Base-by-base conservation (phyloP, 2,888 invertebrate genomes). In the Schizotus pectinicornis region DNA sequence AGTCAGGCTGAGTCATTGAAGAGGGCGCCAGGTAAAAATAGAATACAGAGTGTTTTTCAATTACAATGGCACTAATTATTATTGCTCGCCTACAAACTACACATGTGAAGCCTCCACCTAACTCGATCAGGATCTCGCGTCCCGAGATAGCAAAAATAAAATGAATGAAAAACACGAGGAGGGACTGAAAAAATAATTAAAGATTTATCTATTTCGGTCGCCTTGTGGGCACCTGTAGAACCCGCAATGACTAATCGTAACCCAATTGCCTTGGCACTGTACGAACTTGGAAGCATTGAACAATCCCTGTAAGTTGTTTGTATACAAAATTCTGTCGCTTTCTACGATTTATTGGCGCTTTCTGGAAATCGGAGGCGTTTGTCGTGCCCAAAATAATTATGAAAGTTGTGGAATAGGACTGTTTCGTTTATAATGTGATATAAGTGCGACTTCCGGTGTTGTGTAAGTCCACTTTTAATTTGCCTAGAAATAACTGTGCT, bases 391-490 rank as follows among this genome's bases (percentile, higher is more conserved):
- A 2, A 22, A 22, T 22, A 22, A 22, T 22, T 22, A 22, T 22
- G 2, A 5, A 22, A 22, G 22, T 22, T 22, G 2, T 22, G 22
- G 5, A 22, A 22, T 22, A 35, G 35, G 36, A 9, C 38, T 37
- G 48, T 48, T 48, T 38, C 48, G 48, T 38, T 47, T 47, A 47
- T 47, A 36, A 35, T 36, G 30, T 22, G 42, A 42, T 42, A 7
- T 14, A 45, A 39, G 13, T 45, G 37, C 35, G n/a, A 30, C 53
- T 60, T 60, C 60, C 60, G 56, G 52, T 56, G 46, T 60, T 60
- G 60, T 60, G 60, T 39, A 52, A 52, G 43, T 54, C 46, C 49
- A 46, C 31, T 56, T 52, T 8, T 35, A 55, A 54, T 46, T 45
- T 42, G 9, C 48, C 48, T 47, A 7, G 36, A 56, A 56, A 56